Evolutionary conservation across 2,888 invertebrate species (phyloP), one percentile per base, ranked within the genome.

Genomic region (Lottia scabra): DNA sequence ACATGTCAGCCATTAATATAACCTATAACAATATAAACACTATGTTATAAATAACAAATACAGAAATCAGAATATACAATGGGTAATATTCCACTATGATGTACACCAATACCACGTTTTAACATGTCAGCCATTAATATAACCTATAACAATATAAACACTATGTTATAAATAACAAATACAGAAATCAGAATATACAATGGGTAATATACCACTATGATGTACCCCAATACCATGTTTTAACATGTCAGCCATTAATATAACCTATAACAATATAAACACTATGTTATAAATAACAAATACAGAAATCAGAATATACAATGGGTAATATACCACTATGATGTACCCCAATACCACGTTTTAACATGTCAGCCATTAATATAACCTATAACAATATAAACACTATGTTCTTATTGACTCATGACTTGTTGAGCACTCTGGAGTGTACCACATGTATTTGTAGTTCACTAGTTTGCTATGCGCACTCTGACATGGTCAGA

Each of bases 31-130:
- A 30, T 5, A 30, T 30, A 30, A 30, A 30, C 2, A 30, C 2
- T 1, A 65, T 30, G 30, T 30, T 30, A 4, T 5, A 30, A 30
- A 30, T 30, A 30, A 4, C 5, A 30, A 30, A 5, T 4, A 30
- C 30, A 30, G 30, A 30, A 30, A 30, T 30, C 30, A 30, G 30
- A 99, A 90, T 81, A n/a, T n/a, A n/a, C n/a, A n/a, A n/a, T n/a
- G n/a, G n/a, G n/a, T n/a, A n/a, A n/a, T n/a, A 99, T 97, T 15
- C 99, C 99, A 89, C 98, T 98, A 90, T 99, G 99, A 90, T 99
- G 99, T 4, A 99, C 94, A 0, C 98, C 99, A 76, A 99, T 95
- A 1, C 99, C 99, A 71, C 94, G 93, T 82, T 93, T 92, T 27
- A 96, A 87, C 65, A 89, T 92, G 70, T 93, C 92, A 81, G 92